Percentiles rank a stretch among this genome's conserved stretches.
Conservation (phyloP, 2,888 invertebrate genomes). For the Keiferia lycopersicella region DNA sequence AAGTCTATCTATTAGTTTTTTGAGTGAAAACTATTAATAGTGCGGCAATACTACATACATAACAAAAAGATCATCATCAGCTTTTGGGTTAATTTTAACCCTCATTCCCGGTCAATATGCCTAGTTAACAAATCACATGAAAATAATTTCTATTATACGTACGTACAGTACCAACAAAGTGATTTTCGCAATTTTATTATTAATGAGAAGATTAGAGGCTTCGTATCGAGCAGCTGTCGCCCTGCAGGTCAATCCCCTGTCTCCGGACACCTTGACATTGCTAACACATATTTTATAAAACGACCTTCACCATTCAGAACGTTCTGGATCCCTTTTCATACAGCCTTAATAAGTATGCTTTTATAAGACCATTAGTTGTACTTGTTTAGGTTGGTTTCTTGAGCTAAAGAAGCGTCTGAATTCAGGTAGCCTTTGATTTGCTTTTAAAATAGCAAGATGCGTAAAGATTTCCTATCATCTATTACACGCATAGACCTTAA, state of each 20-base stretch:
- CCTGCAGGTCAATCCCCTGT: conserved; percentile 24
- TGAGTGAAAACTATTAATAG: too few species aligned
- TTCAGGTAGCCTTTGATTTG: too few species aligned
- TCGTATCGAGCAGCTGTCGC: background rate
- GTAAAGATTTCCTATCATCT: too few species aligned
- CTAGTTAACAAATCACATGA: background rate
- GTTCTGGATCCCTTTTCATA: background rate
- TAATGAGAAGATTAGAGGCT: conserved; percentile 7
- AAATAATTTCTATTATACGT: background rate
- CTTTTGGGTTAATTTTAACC: too few species aligned
- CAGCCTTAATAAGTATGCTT: background rate
- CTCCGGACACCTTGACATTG: conserved; percentile 20
- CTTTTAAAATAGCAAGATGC: too few species aligned
- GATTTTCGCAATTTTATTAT: background rate
- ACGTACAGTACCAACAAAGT: too few species aligned
- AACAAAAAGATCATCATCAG: too few species aligned
- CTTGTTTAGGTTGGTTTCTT: background rate
- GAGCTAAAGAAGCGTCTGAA: background rate
- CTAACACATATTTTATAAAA: conserved; percentile 7
- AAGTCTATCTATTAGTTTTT: too few species aligned
- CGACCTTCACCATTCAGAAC: conserved; percentile 1
- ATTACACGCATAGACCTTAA: too few species aligned
- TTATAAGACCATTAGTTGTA: background rate
- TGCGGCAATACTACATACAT: too few species aligned
- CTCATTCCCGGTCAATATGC: too few species aligned